phyloP scores from a whole-genome alignment of 2,888 invertebrate genomes.

The Watsonalla binaria region DNA sequence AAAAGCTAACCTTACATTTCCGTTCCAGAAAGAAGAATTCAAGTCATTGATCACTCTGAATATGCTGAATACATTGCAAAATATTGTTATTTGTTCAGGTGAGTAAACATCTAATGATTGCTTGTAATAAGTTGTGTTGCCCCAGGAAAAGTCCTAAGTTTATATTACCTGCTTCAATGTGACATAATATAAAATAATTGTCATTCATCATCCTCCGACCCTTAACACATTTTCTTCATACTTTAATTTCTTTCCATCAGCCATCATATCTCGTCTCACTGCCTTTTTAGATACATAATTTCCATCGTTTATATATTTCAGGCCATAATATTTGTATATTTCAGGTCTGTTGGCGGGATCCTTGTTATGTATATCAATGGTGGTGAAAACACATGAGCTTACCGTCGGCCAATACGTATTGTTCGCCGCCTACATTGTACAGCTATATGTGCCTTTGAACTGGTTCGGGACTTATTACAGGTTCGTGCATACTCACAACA shows the following conservation, averaged over 20 bases:
- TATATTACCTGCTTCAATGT: too few relatives aligned
- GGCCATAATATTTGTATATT: conserved; percentile 4
- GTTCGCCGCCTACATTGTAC: conserved; percentile 96
- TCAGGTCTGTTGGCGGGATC: conserved; percentile 91
- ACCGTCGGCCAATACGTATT: conserved; percentile 98
- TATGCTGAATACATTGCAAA: conserved; percentile 94
- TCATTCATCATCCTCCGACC: too few relatives aligned
- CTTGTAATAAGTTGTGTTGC: too few relatives aligned
- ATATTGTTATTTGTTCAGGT: conserved; percentile 89
- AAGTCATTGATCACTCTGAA: conserved; percentile 91
- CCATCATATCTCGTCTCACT: too few relatives aligned
- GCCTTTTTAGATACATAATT: too few relatives aligned
- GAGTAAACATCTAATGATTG: conserved; percentile 22
- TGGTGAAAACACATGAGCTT: conserved; percentile 82
- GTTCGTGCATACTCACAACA: conserved; percentile 60
- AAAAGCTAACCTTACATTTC: conserved; percentile 5
- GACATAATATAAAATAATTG: too few relatives aligned
- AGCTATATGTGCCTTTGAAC: conserved; percentile 96
- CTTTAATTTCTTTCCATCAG: too few relatives aligned
- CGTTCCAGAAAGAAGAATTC: conserved; percentile 91
- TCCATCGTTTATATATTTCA: too few relatives aligned
- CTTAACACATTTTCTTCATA: too few relatives aligned
- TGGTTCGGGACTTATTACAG: conserved; percentile 99
- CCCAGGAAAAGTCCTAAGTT: too few relatives aligned
- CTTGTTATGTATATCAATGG: conserved; percentile 92